Evolutionary conservation across 2,797 vertebrate species (phyloP).

Genomic region (Macropus fuliginosus): DNA sequence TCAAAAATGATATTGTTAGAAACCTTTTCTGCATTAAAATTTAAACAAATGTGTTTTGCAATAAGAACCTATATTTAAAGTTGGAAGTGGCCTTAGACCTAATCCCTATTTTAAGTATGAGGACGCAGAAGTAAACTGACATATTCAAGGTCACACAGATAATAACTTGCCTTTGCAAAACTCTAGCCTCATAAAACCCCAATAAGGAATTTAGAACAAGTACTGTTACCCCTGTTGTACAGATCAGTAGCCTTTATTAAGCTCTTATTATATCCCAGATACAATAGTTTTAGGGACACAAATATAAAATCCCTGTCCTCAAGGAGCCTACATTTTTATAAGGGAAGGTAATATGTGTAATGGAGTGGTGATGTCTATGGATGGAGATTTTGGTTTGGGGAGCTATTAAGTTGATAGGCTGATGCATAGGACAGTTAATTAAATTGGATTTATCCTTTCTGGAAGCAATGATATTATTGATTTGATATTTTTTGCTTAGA

Average conservation of each 20-base stretch:
- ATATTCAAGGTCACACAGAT: not conserved
- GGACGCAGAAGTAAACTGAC: not conserved
- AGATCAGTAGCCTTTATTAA: not conserved
- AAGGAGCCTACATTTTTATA: not conserved
- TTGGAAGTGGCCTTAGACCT: not conserved
- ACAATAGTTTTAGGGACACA: not conserved
- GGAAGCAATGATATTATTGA: not conserved
- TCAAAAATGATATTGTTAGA: conserved; percentile 27
- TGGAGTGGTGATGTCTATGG: not conserved
- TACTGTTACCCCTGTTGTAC: not conserved
- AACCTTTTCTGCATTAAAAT: not conserved
- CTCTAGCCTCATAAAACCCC: not conserved
- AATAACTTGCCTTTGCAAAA: not conserved
- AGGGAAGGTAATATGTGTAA: not conserved
- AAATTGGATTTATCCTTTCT: not conserved
- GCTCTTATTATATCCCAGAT: not conserved
- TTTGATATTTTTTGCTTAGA: not conserved
- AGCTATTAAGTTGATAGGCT: not conserved
- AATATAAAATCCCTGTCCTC: not conserved
- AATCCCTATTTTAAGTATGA: not conserved
- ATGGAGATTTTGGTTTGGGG: not conserved
- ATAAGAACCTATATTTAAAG: not conserved
- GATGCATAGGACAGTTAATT: not conserved
- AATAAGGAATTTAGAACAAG: not conserved
- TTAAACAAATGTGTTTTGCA: not conserved